phyloP scores from a whole-genome alignment of 2,797 vertebrate species.

The Mus spretus region DNA sequence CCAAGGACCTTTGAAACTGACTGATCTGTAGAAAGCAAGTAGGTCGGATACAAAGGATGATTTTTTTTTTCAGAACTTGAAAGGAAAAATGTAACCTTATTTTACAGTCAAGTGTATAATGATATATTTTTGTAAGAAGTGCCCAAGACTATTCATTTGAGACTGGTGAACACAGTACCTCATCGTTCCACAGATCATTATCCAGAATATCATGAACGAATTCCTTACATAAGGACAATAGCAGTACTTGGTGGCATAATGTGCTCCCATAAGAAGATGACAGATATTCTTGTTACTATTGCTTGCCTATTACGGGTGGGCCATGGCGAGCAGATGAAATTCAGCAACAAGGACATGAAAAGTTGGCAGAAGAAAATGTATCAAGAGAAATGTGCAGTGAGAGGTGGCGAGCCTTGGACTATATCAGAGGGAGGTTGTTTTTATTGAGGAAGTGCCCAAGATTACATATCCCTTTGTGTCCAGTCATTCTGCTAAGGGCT shows the following conservation, averaged over 20 bases:
- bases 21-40: background rate
- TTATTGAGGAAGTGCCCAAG: background rate
- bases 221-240: background rate
- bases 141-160: background rate
- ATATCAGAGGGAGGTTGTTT: background rate
- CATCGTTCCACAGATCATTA: background rate
- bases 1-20: background rate
- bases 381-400: background rate
- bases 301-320: background rate
- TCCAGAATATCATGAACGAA: conserved; percentile 10
- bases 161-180: background rate
- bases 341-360: background rate
- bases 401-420: background rate
- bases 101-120: conserved; percentile 27
- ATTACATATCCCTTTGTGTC: background rate
- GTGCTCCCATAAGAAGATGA: background rate
- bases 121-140: background rate
- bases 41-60: background rate
- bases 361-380: conserved; percentile 2
- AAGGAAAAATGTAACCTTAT: conserved; percentile 53
- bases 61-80: conserved; percentile 29
- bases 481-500: background rate
- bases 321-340: background rate
- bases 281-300: background rate
- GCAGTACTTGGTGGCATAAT: background rate